Percentiles rank a stretch among this genome's conserved stretches.
Evolutionary conservation across 2,797 vertebrate genomes (phyloP).

Genomic region (Dromococcyx pavoninus): DNA sequence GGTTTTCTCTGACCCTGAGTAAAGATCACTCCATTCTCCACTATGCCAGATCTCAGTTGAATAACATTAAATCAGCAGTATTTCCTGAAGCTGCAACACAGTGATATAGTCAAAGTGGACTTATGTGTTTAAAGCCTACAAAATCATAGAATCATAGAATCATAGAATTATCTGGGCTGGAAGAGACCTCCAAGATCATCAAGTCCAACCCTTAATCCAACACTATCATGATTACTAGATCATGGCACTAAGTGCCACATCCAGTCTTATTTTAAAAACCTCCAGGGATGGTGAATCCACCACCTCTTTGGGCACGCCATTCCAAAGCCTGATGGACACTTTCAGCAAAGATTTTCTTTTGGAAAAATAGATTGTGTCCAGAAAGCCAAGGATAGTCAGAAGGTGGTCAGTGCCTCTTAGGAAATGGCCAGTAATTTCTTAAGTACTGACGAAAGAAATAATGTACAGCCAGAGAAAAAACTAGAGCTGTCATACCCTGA

Average conservation of each 20-base stretch:
- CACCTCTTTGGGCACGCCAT: too few species aligned
- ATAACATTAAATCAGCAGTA: not conserved
- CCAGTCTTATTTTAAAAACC: too few species aligned
- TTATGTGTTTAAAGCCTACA: not conserved
- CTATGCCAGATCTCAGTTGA: not conserved
- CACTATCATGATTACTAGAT: too few species aligned
- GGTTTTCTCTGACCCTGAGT: not conserved
- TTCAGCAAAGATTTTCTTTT: not conserved
- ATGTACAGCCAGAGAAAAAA: not conserved
- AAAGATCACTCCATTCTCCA: not conserved
- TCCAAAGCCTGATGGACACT: too few species aligned
- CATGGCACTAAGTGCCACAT: too few species aligned
- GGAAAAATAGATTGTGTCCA: not conserved
- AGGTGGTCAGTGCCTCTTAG: not conserved
- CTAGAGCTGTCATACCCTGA: slow-evolving; percentile 6
- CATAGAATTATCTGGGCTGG: too few species aligned
- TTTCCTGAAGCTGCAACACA: not conserved
- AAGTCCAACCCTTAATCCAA: too few species aligned
- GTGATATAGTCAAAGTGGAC: not conserved
- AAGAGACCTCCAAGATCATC: too few species aligned
- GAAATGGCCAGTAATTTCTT: not conserved
- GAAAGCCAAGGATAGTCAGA: not conserved
- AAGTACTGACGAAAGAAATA: slow-evolving; percentile 6
- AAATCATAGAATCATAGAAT: too few species aligned
- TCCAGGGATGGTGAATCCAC: too few species aligned